Conservation (phyloP, 35 echinoderm and acorn worm genomes). For the Lytechinus pictus region DNA sequence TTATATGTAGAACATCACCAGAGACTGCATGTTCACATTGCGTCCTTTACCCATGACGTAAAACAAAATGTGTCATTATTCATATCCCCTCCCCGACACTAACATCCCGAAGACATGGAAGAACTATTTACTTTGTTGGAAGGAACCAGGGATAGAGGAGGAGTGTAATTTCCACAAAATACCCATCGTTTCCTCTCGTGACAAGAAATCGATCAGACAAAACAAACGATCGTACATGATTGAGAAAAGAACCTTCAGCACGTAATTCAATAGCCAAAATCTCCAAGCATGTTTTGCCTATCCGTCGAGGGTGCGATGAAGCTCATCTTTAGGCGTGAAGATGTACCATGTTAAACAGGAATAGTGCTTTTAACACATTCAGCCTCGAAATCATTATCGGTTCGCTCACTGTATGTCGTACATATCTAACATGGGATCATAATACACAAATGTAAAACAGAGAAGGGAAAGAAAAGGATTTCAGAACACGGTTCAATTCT, state of each 20-base stretch:
- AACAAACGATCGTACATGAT: background rate
- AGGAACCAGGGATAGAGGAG: background rate
- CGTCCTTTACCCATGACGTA: too few relatives aligned
- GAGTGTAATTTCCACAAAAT: background rate
- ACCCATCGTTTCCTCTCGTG: background rate
- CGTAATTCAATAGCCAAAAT: background rate
- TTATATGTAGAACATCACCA: too few relatives aligned
- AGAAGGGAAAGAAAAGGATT: too few relatives aligned
- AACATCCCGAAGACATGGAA: background rate
- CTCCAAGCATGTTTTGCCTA: background rate
- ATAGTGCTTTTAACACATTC: too few relatives aligned
- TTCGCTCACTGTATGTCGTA: too few relatives aligned
- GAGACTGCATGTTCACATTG: too few relatives aligned
- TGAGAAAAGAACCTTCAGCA: background rate
- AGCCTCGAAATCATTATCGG: too few relatives aligned
- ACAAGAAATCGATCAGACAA: background rate
- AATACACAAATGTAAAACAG: too few relatives aligned
- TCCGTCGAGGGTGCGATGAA: background rate
- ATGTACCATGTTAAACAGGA: too few relatives aligned
- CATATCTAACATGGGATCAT: too few relatives aligned
- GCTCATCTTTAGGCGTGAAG: background rate
- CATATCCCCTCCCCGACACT: background rate
- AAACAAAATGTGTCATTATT: background rate
- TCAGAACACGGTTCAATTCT: too few relatives aligned
- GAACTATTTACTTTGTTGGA: background rate